These are phyloP conservation scores for Dicyrtomina minuta DNA, from an alignment of 2,888 invertebrate genomes.

Conservation along the genomic window DNA sequence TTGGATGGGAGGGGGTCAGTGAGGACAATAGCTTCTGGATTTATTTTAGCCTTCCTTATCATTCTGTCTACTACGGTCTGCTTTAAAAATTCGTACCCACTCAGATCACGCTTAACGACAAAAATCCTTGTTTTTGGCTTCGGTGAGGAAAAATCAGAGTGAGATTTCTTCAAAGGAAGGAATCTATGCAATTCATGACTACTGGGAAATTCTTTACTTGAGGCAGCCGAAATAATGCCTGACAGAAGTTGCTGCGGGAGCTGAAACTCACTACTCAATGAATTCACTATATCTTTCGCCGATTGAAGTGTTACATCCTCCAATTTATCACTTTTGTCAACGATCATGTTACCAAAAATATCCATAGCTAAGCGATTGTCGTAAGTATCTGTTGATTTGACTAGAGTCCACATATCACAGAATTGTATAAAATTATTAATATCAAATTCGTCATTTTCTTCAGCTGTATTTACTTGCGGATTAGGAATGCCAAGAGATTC, in stretches of 20 bases:
- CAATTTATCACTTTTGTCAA: slow-evolving; percentile 35
- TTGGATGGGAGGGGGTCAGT: slow-evolving; percentile 40
- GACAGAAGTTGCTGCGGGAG: slow-evolving; percentile 24
- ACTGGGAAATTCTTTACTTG: slow-evolving; percentile 34
- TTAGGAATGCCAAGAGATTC: background rate
- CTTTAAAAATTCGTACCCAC: slow-evolving; percentile 43
- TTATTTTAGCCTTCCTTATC: slow-evolving; percentile 34
- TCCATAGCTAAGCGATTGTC: slow-evolving; percentile 47
- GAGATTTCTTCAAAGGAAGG: background rate
- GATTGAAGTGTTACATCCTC: slow-evolving; percentile 4
- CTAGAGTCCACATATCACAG: slow-evolving; percentile 39
- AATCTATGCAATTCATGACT: background rate
- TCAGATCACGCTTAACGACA: slow-evolving; percentile 44
- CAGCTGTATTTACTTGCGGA: too few species aligned
- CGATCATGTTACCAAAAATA: slow-evolving; percentile 41
- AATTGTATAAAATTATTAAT: slow-evolving; percentile 40
- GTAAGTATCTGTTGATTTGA: slow-evolving; percentile 44
- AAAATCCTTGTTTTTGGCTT: slow-evolving; percentile 44
- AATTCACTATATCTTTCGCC: slow-evolving; percentile 25
- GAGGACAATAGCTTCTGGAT: slow-evolving; percentile 37
- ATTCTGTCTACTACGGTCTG: slow-evolving; percentile 35
- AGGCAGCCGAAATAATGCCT: slow-evolving; percentile 38
- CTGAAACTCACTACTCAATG: slow-evolving; percentile 29
- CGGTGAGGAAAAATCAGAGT: background rate
- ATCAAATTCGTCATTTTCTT: slow-evolving; percentile 1